Evolutionary conservation across 1,140 invertebrate species (phyloP), one percentile per base, ranked within the genome.

Genomic region (Acromyrmex charruanus): DNA sequence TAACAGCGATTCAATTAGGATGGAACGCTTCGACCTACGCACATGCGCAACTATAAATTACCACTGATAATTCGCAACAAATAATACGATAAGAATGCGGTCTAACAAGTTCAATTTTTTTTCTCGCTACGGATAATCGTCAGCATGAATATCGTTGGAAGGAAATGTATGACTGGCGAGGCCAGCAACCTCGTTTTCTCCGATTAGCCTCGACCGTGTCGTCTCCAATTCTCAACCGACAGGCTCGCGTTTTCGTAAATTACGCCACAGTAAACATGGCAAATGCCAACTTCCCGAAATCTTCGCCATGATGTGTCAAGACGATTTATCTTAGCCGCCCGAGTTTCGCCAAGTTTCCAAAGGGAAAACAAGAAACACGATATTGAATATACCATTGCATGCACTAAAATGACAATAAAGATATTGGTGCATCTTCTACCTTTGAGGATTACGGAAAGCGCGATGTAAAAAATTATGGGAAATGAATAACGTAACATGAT

Each of bases 131-230:
- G 0, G 1, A 21, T 80, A 71, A 81, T 69, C 63, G 28, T 21
- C 3, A n/a, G 31, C 16, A 44, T 44, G 31, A 55, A 28, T 74
- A 61, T 59, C 55, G n/a, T 72, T 82, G 61, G 69, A 74, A 49
- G 39, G 3, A 69, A 82, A 75, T 89, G 25, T 77, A 39, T 59
- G 51, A 72, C 6, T 59, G 18, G 12, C 35, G 28, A 31, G 58
- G 63, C 39, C 44, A 65, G 39, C 68, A 89, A 91, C 90, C 86
- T 88, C 55, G 28, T 53, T 80, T 69, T 25, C n/a, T 63, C 35
- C 58, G 31, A 55, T 74, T 66, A 85, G 65, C 82, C 87, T 89
- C 85, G 87, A 89, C 87, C 88, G 77, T 87, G 87, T 59, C 55
- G 39, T 12, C 25, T 16, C 44, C n/a, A 65, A 82, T 66, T 21